Conservation (phyloP, 2,888 invertebrate species). For the Volucella zonaria region DNA sequence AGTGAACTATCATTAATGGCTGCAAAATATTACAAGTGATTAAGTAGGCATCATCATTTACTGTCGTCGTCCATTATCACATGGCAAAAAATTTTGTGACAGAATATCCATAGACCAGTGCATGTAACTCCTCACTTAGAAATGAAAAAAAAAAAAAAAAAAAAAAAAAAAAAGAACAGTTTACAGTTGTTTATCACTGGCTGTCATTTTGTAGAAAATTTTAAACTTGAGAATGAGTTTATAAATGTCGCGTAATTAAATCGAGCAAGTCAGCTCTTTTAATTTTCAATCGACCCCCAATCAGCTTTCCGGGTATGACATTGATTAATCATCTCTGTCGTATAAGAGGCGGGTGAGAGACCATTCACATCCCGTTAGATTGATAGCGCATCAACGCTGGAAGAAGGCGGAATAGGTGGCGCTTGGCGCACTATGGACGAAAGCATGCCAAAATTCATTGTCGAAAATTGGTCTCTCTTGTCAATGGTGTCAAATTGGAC, state of each 20-base stretch:
- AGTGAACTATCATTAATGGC: constrained; percentile 58
- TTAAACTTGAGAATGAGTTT: constrained; percentile 44
- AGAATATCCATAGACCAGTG: constrained; percentile 6
- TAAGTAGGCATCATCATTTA: constrained; percentile 63
- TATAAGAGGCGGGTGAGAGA: constrained; percentile 13
- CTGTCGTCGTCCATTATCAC: constrained; percentile 61
- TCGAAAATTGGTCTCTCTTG: constrained; percentile 31
- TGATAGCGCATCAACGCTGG: constrained; percentile 49
- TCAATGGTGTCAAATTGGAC: constrained; percentile 64
- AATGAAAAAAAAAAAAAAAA: constrained; percentile 1
- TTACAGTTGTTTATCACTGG: constrained; percentile 56
- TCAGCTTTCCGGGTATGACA: constrained; percentile 67
- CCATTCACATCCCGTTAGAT: constrained; percentile 51
- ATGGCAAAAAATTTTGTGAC: constrained; percentile 23
- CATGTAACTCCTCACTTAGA: constrained; percentile 29
- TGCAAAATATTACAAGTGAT: constrained; percentile 59
- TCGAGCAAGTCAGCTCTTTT: constrained; percentile 62
- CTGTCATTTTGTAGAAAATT: constrained; percentile 37
- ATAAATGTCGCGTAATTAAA: constrained; percentile 72
- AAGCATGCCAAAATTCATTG: too few species aligned
- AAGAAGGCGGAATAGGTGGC: constrained; percentile 8
- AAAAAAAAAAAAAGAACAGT: not conserved
- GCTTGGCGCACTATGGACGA: not conserved
- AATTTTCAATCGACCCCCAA: constrained; percentile 68
- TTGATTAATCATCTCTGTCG: constrained; percentile 72